These are phyloP conservation scores for Dryocosmus kuriphilus DNA, from an alignment of 2,888 invertebrate genomes.

Conservation along the genomic window DNA sequence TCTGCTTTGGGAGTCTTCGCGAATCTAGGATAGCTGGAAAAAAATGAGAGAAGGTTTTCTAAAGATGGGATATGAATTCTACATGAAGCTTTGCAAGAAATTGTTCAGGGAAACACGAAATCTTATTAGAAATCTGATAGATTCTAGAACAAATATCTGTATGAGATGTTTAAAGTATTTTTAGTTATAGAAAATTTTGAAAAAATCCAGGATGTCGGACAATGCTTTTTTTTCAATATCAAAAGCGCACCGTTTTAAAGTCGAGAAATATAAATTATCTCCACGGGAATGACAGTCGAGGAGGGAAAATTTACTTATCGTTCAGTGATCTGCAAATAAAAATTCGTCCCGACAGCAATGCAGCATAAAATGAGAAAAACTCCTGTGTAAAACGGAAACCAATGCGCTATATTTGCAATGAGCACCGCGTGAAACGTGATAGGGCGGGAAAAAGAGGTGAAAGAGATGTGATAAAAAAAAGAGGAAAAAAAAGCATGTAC, in stretches of 20 bases:
- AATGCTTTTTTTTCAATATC: background rate
- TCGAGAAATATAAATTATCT: conserved; percentile 1
- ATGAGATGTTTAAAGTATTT: too few species aligned
- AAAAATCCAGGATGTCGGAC: background rate
- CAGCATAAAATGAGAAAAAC: conserved; percentile 15
- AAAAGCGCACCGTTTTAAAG: background rate
- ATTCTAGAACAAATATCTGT: too few species aligned
- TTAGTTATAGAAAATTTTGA: too few species aligned
- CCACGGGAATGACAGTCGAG: background rate
- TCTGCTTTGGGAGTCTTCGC: background rate
- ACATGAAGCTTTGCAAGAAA: background rate
- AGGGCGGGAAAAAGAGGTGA: background rate
- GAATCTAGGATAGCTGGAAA: background rate
- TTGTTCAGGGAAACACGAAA: background rate
- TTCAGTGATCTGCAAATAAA: conserved; percentile 22
- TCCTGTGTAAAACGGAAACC: background rate
- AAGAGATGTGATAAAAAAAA: conserved; percentile 9
- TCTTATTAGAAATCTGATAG: background rate
- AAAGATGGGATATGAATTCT: conserved; percentile 1
- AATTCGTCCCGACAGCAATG: background rate
- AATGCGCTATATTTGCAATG: conserved; percentile 8
- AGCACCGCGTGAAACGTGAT: conserved; percentile 15
- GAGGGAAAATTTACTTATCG: conserved; percentile 12
- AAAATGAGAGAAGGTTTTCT: background rate
- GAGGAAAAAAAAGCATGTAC: background rate